Evolutionary conservation across 2,888 invertebrate species (phyloP).

Genomic region (Digitonthophagus gazella): DNA sequence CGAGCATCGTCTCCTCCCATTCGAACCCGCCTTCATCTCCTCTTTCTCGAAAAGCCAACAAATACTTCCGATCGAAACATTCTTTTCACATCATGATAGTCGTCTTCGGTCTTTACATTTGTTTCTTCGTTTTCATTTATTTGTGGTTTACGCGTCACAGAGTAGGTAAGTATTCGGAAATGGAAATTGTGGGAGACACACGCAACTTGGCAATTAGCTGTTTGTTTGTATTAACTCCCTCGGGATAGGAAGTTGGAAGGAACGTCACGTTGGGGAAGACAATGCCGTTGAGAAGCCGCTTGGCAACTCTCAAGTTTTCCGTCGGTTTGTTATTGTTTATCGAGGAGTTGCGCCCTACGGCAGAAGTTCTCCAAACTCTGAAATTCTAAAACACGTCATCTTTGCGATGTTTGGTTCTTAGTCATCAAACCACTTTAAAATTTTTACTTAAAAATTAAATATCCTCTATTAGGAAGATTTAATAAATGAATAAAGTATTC

Average conservation of each 20-base stretch:
- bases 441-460: too few species aligned
- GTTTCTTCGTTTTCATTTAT: not conserved
- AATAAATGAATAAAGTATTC: too few species aligned
- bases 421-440: not conserved
- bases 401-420: not conserved
- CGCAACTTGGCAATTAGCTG: not conserved
- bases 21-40: not conserved
- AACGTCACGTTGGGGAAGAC: not conserved
- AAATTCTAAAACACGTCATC: not conserved
- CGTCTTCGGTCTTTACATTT: too few species aligned
- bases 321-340: not conserved
- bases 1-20: constrained; percentile 3
- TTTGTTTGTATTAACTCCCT: not conserved
- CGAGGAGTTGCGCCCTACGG: not conserved
- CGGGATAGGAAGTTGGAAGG: not conserved
- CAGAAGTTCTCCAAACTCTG: not conserved
- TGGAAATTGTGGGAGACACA: not conserved
- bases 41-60: not conserved
- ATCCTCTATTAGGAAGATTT: too few species aligned
- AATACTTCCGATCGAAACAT: not conserved
- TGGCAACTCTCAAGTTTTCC: not conserved
- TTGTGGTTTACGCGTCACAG: not conserved
- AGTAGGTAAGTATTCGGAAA: not conserved
- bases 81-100: too few species aligned
- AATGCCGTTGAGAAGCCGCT: not conserved